Base-by-base conservation (phyloP, 2,888 invertebrate species). In the Homarus gammarus region DNA sequence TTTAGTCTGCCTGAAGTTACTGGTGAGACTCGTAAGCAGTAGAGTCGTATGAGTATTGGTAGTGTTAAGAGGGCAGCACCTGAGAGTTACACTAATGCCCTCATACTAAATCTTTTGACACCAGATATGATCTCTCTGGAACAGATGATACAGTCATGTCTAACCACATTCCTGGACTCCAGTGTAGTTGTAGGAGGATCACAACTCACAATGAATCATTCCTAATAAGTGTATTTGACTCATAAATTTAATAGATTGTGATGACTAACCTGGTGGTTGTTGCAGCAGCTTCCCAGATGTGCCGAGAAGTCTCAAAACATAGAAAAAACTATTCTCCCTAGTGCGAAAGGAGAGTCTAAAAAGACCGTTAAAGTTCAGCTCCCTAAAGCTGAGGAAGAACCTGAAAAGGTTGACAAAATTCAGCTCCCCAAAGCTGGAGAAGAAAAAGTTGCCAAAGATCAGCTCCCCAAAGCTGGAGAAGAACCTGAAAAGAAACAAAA, bases 231-330 rank as follows among this genome's bases (percentile, higher is more conserved):
- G 38, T 82, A 70, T n/a, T 70, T 82, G 82, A 82, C 31, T 44
- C 44, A 70, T 64, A 33, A 70, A 27, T 44, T 68, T 68, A 64
- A 31, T 64, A 49, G 64, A 49, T 68, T 18, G 70, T 83, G 83
- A 70, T 51, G 33, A 85, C 77, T 85, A 85, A 85, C 85, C 31
- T 38, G 64, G 85, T 64, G 85, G 85, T 85, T 78, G 77, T 85
- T 85, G 77, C 85, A 85, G 85, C 85, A 40, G 40, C 77, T 61
- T 64, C 75, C 75, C 85, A 85, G 83, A 70, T 56, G 49, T 70
- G 83, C 61, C 51, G 83, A 33, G 51, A 83, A 64, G 51, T 38
- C 83, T 72, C 83, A 83, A 83, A 83, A 36, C 33, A 70, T 83
- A 49, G 83, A 83, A 82, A 82, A 82, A 36, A 82, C 61, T 64